Conservation (phyloP, 2,113 vertebrate genomes). For the Cephalopterus ornatus region DNA sequence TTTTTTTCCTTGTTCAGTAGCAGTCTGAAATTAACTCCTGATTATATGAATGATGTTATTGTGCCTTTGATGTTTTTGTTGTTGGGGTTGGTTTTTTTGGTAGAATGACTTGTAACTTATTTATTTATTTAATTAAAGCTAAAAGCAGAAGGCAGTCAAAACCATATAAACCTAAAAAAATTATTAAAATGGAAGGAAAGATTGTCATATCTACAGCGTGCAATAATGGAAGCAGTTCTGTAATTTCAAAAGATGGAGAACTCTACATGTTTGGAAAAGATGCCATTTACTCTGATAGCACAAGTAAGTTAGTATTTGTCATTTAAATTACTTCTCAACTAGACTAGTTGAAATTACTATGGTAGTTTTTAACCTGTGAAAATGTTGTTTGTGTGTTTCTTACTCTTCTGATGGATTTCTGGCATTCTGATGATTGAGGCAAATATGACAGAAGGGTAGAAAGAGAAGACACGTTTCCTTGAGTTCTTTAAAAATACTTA, state of each 20-base stretch:
- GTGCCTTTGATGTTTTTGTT: not conserved
- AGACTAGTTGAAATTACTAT: not conserved
- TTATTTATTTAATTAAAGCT: constrained; percentile 72
- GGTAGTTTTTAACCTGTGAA: not conserved
- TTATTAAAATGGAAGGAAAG: constrained; percentile 98
- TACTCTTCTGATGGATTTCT: not conserved
- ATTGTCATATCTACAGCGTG: constrained; percentile 90
- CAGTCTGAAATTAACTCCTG: not conserved
- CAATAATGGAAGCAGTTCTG: constrained; percentile 98
- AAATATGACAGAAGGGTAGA: not conserved
- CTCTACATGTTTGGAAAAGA: constrained; percentile 99
- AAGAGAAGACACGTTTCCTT: not conserved
- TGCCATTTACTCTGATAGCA: constrained; percentile 96
- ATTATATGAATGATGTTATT: not conserved
- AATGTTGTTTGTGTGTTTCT: not conserved
- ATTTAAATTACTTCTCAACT: not conserved
- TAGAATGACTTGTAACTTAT: not conserved
- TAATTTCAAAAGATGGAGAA: constrained; percentile 97
- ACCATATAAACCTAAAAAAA: constrained; percentile 99
- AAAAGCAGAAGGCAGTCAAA: constrained; percentile 97
- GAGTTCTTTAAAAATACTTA: not conserved
- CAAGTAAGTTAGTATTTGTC: constrained; percentile 81
- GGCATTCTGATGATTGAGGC: not conserved
- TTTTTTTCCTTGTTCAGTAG: not conserved
- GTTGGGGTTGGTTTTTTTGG: not conserved